These are phyloP conservation scores for Latrodectus geometricus DNA, from an alignment of 1,140 invertebrate genomes.

Conservation along the genomic window DNA sequence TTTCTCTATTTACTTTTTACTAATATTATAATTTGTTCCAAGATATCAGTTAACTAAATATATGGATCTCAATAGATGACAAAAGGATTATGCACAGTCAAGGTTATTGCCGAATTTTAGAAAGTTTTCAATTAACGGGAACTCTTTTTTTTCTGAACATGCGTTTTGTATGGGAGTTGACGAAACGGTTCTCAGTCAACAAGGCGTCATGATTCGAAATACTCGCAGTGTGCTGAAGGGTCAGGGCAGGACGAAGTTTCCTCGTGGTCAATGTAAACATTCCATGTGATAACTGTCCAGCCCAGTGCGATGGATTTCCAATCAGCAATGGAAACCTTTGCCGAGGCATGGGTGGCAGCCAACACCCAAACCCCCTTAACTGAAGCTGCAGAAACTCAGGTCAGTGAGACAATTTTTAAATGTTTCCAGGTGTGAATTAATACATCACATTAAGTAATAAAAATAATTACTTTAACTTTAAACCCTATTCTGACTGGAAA, in stretches of 20 bases:
- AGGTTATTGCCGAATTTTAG: background rate
- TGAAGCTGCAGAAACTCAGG: slow-evolving; percentile 68
- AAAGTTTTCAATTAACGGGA: background rate
- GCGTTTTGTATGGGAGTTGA: slow-evolving; percentile 51
- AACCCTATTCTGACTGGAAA: background rate
- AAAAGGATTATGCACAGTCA: background rate
- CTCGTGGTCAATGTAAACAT: slow-evolving; percentile 62
- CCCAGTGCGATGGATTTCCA: slow-evolving; percentile 86
- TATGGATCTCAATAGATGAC: background rate
- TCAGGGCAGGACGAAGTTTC: slow-evolving; percentile 40
- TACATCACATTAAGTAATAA: background rate
- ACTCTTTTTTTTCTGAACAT: slow-evolving; percentile 53
- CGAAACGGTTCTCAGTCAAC: slow-evolving; percentile 56
- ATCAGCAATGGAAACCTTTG: slow-evolving; percentile 96
- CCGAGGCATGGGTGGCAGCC: slow-evolving; percentile 94
- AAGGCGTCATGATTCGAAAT: slow-evolving; percentile 62
- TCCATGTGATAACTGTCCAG: slow-evolving; percentile 40
- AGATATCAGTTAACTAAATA: background rate
- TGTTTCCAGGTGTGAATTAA: slow-evolving; percentile 20
- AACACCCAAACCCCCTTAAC: slow-evolving; percentile 78
- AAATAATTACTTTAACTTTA: background rate
- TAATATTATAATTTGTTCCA: background rate
- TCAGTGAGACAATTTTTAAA: slow-evolving; percentile 63
- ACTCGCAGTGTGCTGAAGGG: slow-evolving; percentile 51
- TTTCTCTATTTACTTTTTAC: slow-evolving; percentile 52